Evolutionary conservation across 2,797 vertebrate species (phyloP).

Genomic region (Selene dorsalis): DNA sequence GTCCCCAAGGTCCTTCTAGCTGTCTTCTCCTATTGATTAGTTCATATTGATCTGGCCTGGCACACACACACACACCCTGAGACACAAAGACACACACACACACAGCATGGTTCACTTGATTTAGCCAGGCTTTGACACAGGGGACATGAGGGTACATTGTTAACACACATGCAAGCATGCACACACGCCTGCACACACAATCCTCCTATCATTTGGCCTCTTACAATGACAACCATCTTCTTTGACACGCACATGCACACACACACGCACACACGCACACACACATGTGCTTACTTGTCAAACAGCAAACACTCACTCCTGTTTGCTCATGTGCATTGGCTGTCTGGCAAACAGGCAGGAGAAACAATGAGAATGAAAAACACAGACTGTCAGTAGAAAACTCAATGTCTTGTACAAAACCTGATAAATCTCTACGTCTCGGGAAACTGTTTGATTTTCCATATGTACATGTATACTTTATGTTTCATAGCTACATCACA

Average conservation of each 20-base stretch:
- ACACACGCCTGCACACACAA: conserved; percentile 31
- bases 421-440: conserved; percentile 29
- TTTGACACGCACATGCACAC: conserved; percentile 4
- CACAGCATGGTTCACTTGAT: conserved; percentile 73
- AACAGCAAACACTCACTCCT: conserved; percentile 52
- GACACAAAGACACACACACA: conserved; percentile 43
- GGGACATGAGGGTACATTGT: conserved; percentile 74
- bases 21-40: conserved; percentile 83
- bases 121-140: conserved; percentile 71
- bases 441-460: conserved; percentile 25
- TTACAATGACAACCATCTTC: conserved; percentile 61
- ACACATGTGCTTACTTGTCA: conserved; percentile 34
- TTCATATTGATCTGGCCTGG: conserved; percentile 78
- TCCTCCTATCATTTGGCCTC: conserved; percentile 50
- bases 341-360: conserved; percentile 62
- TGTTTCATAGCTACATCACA: conserved; percentile 6
- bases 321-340: conserved; percentile 55
- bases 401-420: conserved; percentile 38
- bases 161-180: conserved; percentile 65
- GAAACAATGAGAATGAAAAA: conserved; percentile 53
- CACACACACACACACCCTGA: conserved; percentile 33
- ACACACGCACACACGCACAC: conserved; percentile 1
- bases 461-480: neutral
- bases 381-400: conserved; percentile 42
- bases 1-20: conserved; percentile 81